Percentiles rank a stretch among this genome's conserved stretches.
Evolutionary conservation across 2,888 invertebrate species (phyloP).

Genomic region (Gymnocheta viridis): DNA sequence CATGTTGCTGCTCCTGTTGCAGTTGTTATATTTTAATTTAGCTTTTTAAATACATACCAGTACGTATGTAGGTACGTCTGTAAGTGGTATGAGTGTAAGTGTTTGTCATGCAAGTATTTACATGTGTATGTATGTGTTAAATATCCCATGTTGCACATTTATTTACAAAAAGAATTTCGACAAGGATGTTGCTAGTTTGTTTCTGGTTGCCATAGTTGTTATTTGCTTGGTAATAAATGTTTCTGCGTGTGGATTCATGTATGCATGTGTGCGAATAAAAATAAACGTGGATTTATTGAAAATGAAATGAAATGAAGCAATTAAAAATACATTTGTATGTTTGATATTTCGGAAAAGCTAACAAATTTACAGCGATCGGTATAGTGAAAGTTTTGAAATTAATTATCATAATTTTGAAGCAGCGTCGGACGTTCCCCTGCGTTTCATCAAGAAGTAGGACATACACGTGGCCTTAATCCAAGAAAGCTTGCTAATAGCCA

Average conservation of each 20-base stretch:
- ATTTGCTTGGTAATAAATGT: constrained; percentile 38
- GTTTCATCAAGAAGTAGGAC: too few species aligned
- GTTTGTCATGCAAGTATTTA: constrained; percentile 29
- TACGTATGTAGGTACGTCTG: too few species aligned
- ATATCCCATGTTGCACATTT: constrained; percentile 57
- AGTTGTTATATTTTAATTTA: constrained; percentile 49
- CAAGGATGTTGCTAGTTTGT: constrained; percentile 57
- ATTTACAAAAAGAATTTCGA: constrained; percentile 44
- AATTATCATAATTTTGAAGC: too few species aligned
- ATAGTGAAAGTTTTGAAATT: too few species aligned
- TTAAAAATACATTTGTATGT: not conserved
- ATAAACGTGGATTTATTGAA: not conserved
- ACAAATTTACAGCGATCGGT: too few species aligned
- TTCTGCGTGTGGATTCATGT: not conserved
- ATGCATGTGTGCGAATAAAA: not conserved
- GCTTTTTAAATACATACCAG: constrained; percentile 24
- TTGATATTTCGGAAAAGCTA: too few species aligned
- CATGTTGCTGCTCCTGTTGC: constrained; percentile 41
- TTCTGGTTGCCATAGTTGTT: constrained; percentile 47
- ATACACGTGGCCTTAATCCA: too few species aligned
- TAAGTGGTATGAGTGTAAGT: constrained; percentile 23
- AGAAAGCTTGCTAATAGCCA: too few species aligned
- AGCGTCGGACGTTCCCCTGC: too few species aligned
- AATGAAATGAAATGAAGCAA: not conserved
- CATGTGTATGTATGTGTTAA: constrained; percentile 38